These are phyloP conservation scores for Falco peregrinus DNA, from an alignment of 2,797 vertebrate species.

Conservation along the genomic window DNA sequence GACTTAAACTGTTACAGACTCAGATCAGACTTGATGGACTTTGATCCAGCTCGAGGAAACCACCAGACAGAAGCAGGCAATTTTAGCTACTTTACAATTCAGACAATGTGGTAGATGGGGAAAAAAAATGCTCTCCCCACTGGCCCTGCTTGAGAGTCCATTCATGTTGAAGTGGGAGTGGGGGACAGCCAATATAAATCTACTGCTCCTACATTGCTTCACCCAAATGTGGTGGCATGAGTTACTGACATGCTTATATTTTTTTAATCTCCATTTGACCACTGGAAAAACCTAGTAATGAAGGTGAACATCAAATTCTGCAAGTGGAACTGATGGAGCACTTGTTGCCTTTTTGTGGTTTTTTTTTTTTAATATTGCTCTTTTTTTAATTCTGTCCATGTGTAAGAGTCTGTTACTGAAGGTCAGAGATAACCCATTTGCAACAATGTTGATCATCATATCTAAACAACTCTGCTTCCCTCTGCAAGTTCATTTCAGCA, in stretches of 20 bases:
- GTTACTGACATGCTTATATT: background rate
- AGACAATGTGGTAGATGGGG: background rate
- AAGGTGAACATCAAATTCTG: background rate
- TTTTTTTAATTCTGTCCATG: background rate
- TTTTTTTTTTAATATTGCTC: background rate
- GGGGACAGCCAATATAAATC: background rate
- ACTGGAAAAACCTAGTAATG: background rate
- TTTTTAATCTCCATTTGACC: background rate
- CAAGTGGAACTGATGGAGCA: background rate
- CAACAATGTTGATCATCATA: background rate
- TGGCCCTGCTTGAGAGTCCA: background rate
- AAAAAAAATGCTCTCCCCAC: background rate
- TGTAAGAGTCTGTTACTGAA: background rate
- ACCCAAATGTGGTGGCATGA: background rate
- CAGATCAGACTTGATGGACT: background rate
- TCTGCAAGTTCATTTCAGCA: background rate
- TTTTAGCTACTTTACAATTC: background rate
- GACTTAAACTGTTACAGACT: background rate
- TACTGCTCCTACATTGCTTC: background rate
- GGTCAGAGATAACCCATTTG: background rate
- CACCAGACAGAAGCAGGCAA: background rate
- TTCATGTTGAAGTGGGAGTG: background rate
- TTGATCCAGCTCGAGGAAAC: background rate
- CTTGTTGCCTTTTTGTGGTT: background rate
- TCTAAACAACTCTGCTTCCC: background rate